phyloP scores from a whole-genome alignment of 1,140 invertebrate species.

The Protaetia brevitarsis region DNA sequence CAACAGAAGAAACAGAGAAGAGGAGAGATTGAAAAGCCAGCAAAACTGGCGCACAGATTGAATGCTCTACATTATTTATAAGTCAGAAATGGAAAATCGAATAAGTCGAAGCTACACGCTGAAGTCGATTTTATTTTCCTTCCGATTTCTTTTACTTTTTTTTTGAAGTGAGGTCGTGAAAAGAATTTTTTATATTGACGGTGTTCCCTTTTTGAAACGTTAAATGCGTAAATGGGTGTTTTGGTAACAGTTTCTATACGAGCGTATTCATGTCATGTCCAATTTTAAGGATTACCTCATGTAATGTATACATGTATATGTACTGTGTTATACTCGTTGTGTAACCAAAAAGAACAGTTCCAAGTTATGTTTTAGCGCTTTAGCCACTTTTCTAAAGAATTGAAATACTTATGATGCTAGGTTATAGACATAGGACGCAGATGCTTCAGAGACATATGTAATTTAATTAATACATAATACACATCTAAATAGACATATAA shows the following conservation, averaged over 20 bases:
- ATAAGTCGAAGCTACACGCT: slow-evolving; percentile 1
- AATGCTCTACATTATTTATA: slow-evolving; percentile 22
- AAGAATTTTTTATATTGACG: slow-evolving; percentile 3
- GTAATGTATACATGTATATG: no score
- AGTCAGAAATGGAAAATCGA: slow-evolving; percentile 20
- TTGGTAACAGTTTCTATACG: neutral
- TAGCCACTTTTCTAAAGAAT: no score
- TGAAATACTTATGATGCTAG: no score
- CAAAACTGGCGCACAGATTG: slow-evolving; percentile 10
- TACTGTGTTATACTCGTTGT: no score
- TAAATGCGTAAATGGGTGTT: neutral
- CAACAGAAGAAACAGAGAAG: slow-evolving; percentile 8
- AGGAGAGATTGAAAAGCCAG: slow-evolving; percentile 3
- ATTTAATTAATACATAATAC: no score
- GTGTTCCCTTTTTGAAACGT: neutral
- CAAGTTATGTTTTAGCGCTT: no score
- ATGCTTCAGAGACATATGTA: no score
- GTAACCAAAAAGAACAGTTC: no score
- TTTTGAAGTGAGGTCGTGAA: neutral
- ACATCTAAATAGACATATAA: no score
- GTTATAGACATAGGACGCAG: no score
- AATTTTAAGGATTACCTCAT: no score
- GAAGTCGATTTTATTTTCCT: slow-evolving; percentile 3
- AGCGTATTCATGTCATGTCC: no score
- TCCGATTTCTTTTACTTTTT: neutral